These are phyloP conservation scores for Microplitis manilae DNA, from an alignment of 2,888 invertebrate genomes.

Conservation along the genomic window DNA sequence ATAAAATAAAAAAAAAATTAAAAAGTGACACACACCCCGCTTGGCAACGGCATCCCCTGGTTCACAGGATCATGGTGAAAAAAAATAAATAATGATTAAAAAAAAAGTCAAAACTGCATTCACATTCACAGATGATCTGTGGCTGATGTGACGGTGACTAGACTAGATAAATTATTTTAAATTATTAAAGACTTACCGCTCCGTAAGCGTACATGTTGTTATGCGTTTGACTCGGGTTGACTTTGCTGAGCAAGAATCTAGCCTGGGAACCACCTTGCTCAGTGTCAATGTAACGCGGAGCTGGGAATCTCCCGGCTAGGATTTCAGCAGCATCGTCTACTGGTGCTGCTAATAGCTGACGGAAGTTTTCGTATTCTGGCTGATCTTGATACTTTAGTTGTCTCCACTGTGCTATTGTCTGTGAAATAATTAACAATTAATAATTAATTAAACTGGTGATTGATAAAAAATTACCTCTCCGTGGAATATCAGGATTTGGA, in stretches of 20 bases:
- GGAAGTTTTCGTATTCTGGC: constrained; percentile 98
- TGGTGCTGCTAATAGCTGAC: constrained; percentile 95
- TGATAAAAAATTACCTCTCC: constrained; percentile 82
- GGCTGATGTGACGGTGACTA: constrained; percentile 17
- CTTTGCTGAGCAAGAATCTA: constrained; percentile 97
- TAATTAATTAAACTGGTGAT: not conserved
- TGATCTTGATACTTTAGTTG: constrained; percentile 95
- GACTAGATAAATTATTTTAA: constrained; percentile 16
- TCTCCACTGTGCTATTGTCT: constrained; percentile 98
- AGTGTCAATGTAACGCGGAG: constrained; percentile 98
- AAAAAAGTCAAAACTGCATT: constrained; percentile 16
- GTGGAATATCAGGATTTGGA: constrained; percentile 99
- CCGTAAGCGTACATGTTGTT: constrained; percentile 98
- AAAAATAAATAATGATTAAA: constrained; percentile 66
- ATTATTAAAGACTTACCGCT: constrained; percentile 79
- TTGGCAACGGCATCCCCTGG: constrained; percentile 81
- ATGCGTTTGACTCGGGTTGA: constrained; percentile 99
- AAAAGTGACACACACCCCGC: constrained; percentile 78
- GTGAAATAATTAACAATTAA: constrained; percentile 39
- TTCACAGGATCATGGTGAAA: constrained; percentile 66
- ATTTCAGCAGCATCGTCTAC: constrained; percentile 98
- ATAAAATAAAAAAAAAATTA: constrained; percentile 61
- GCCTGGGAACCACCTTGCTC: constrained; percentile 99
- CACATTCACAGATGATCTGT: constrained; percentile 23
- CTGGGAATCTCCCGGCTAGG: constrained; percentile 95